These are phyloP conservation scores for Diorhabda elongata DNA, from an alignment of 1,140 invertebrate species.

Conservation along the genomic window DNA sequence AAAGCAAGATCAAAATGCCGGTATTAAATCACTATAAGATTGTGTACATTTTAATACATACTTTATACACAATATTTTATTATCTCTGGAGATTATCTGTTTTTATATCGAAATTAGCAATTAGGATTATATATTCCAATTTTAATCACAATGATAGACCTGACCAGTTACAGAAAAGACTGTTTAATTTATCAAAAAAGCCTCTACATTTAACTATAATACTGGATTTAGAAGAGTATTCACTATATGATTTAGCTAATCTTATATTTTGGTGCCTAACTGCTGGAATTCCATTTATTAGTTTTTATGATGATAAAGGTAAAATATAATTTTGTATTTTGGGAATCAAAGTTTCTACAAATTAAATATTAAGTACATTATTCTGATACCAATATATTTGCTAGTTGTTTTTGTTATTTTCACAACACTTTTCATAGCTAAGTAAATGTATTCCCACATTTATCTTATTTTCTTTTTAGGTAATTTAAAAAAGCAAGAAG, in stretches of 20 bases:
- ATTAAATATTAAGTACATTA: too few relatives aligned
- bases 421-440: background rate
- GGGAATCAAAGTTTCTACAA: too few relatives aligned
- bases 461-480: slow-evolving; percentile 47
- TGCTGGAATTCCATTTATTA: slow-evolving; percentile 60
- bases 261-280: slow-evolving; percentile 63
- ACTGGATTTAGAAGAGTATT: slow-evolving; percentile 50
- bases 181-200: slow-evolving; percentile 33
- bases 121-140: slow-evolving; percentile 28
- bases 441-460: background rate
- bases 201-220: slow-evolving; percentile 54
- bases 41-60: slow-evolving; percentile 29
- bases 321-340: background rate
- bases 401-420: too few relatives aligned
- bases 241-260: slow-evolving; percentile 52
- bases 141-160: slow-evolving; percentile 4
- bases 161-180: slow-evolving; percentile 23
- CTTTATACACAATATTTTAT: slow-evolving; percentile 28
- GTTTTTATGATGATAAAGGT: slow-evolving; percentile 68
- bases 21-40: slow-evolving; percentile 19
- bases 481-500: slow-evolving; percentile 54
- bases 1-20: slow-evolving; percentile 11
- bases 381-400: too few relatives aligned
- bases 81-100: slow-evolving; percentile 14
- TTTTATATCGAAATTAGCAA: slow-evolving; percentile 19